phyloP scores from a whole-genome alignment of 2,888 invertebrate genomes.

The Cryptus viduatorius region DNA sequence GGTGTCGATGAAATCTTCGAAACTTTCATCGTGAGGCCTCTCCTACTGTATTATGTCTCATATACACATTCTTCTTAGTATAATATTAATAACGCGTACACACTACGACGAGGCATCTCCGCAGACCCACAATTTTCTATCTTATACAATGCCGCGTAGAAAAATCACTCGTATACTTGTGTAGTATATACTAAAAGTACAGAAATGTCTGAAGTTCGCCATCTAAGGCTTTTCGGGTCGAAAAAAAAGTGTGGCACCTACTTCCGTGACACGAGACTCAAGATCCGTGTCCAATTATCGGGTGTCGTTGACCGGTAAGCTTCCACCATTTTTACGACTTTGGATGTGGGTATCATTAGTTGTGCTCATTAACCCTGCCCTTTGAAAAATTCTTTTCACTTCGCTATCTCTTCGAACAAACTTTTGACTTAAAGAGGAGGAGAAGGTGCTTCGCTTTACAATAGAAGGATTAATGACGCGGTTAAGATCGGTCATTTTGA shows the following conservation, averaged over 20 bases:
- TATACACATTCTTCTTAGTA: neutral
- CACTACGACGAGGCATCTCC: too few species aligned
- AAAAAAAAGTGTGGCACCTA: conserved; percentile 3
- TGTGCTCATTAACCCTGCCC: conserved; percentile 52
- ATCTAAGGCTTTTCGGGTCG: neutral
- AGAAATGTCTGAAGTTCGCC: neutral
- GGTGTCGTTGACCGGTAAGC: conserved; percentile 59
- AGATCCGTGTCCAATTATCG: conserved; percentile 60
- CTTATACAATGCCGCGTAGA: neutral
- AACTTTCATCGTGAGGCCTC: conserved; percentile 57
- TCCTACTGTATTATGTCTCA: conserved; percentile 31
- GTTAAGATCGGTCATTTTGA: neutral
- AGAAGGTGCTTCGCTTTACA: neutral
- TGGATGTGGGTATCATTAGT: conserved; percentile 32
- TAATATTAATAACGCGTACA: neutral
- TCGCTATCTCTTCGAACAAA: neutral
- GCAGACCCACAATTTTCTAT: neutral
- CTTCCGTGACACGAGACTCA: conserved; percentile 50
- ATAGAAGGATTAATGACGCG: neutral
- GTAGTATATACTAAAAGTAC: neutral
- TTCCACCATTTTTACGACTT: conserved; percentile 21
- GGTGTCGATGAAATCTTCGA: conserved; percentile 57
- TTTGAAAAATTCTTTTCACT: conserved; percentile 38
- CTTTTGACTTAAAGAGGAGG: neutral
- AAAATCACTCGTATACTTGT: neutral